Evolutionary conservation across 2,888 invertebrate species (phyloP).

Genomic region (Mongoloraphidia duomilia): DNA sequence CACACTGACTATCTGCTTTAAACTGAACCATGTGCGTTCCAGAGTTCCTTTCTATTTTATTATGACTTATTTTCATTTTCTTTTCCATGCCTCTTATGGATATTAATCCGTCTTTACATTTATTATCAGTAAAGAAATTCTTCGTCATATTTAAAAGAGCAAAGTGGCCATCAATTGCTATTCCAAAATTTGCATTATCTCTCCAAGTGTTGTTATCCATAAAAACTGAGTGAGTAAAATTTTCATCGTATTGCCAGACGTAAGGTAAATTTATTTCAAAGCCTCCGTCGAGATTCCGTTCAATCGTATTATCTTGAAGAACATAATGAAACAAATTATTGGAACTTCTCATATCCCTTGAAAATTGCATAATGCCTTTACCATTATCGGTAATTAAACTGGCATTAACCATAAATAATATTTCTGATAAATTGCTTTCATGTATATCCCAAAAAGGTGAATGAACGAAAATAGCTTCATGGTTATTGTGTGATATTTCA

Average conservation of each 20-base stretch:
- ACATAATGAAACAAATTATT: slow-evolving; percentile 96
- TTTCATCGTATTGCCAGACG: slow-evolving; percentile 90
- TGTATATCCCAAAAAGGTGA: slow-evolving; percentile 79
- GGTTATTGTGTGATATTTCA: slow-evolving; percentile 63
- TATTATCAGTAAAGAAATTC: slow-evolving; percentile 73
- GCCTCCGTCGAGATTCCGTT: slow-evolving; percentile 74
- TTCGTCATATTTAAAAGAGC: slow-evolving; percentile 75
- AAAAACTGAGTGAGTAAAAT: slow-evolving; percentile 80
- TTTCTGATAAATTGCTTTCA: slow-evolving; percentile 76
- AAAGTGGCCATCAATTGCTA: slow-evolving; percentile 86
- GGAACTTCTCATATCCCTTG: slow-evolving; percentile 84
- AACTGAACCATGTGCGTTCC: slow-evolving; percentile 79
- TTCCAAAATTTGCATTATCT: slow-evolving; percentile 70
- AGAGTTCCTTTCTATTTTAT: slow-evolving; percentile 63
- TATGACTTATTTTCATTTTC: slow-evolving; percentile 68
- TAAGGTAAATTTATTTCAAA: slow-evolving; percentile 82
- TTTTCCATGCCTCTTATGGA: slow-evolving; percentile 93
- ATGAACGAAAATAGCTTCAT: slow-evolving; percentile 68
- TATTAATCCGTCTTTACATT: slow-evolving; percentile 66
- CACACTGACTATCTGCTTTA: slow-evolving; percentile 80
- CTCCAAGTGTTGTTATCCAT: slow-evolving; percentile 80
- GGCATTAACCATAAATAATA: slow-evolving; percentile 77
- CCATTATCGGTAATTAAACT: slow-evolving; percentile 78
- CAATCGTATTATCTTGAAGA: slow-evolving; percentile 72
- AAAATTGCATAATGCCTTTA: slow-evolving; percentile 75